Evolutionary conservation across 2,888 invertebrate genomes (phyloP), one percentile per base, ranked within the genome.

Genomic region (Lasioglossum calceatum): DNA sequence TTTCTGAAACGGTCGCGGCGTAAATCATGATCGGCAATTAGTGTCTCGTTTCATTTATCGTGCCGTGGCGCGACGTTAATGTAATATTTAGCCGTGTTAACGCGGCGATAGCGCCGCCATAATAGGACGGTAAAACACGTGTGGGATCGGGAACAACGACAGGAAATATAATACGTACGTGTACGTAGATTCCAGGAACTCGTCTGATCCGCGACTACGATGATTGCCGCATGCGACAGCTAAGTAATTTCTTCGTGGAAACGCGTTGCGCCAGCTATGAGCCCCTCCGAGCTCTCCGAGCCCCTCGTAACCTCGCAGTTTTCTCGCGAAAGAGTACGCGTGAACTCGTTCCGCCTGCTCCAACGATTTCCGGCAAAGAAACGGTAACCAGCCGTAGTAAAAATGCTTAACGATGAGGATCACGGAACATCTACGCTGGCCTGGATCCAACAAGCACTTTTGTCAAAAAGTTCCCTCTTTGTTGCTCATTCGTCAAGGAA

Each of bases 201-300:
- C n/a, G 70, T n/a, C 58, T 61, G 80, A 74, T 79, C 73, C 67
- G 32, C 67, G 71, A 42, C 42, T 8, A 50, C 32, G 42, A 71
- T 67, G 78, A 67, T 75, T 70, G 50, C 72, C n/a, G 74, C 85
- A 80, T 80, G 85, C 85, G 77, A 85, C 82, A 78, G 67, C 67
- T 77, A 79, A 85, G 80, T 80, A 85, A 87, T 90, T 90, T 79
- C 79, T 85, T 82, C 85, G 70, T 81, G 61, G 85, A 88, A 88
- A 77, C 71, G 39, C 70, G 64, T 39, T 72, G 10, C 61, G 8
- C 75, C 58, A 58, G n/a, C 58, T 12, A 58, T 8, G 27, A 27
- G 27, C 27, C 27, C 27, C 27, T 27, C 27, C 27, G n/a, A 32
- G 64, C 64, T 14, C 32, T 32, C 32, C 7, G 32, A 64, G 64